Conservation (phyloP, 2,888 invertebrate species). For the Epinotia demarniana region DNA sequence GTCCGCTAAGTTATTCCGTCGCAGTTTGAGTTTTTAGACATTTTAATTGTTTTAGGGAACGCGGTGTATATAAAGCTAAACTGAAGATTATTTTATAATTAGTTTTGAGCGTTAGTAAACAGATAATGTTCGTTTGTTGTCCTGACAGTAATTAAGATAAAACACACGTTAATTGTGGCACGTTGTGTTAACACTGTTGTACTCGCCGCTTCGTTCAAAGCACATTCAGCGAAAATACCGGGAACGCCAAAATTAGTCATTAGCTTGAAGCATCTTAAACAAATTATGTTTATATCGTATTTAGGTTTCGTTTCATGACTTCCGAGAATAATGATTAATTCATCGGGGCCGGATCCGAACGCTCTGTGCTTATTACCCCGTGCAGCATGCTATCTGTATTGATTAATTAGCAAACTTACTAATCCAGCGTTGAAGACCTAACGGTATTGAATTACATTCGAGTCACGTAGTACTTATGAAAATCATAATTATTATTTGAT, state of each 20-base stretch:
- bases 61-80: conserved; percentile 3
- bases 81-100: background rate
- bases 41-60: conserved; percentile 21
- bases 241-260: conserved; percentile 54
- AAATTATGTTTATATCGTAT: conserved; percentile 48
- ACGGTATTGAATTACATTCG: no score
- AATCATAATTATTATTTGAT: no score
- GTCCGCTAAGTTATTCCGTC: conserved; percentile 50
- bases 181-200: conserved; percentile 22
- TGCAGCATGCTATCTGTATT: conserved; percentile 29
- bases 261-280: conserved; percentile 53
- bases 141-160: conserved; percentile 34
- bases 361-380: conserved; percentile 21
- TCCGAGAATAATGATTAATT: conserved; percentile 54
- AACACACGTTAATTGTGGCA: conserved; percentile 10
- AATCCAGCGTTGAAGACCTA: conserved; percentile 1
- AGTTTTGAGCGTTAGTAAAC: conserved; percentile 11
- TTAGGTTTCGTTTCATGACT: conserved; percentile 41
- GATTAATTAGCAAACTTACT: conserved; percentile 20
- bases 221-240: conserved; percentile 41
- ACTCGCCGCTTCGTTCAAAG: conserved; percentile 26
- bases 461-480: no score
- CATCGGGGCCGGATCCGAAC: conserved; percentile 47
- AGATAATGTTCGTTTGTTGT: conserved; percentile 22
- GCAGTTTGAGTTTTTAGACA: conserved; percentile 21